Conservation (phyloP, 1,140 invertebrate genomes). For the Neuroterus valhalla region DNA sequence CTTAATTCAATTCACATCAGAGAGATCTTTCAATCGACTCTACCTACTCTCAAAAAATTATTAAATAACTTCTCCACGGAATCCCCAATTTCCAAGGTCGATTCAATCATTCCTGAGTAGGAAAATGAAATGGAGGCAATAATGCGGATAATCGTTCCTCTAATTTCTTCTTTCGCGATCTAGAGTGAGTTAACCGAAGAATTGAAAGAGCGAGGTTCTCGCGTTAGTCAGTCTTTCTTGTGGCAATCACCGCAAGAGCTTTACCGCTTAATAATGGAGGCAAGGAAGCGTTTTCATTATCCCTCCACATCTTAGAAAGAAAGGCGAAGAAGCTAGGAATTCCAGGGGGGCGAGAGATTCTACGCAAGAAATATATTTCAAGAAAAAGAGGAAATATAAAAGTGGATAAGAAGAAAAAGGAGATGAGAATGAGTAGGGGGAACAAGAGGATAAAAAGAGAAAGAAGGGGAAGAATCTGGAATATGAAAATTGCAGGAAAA, state of each 20-base stretch:
- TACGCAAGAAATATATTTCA: not conserved
- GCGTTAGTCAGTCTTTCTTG: slow-evolving; percentile 20
- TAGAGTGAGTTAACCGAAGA: slow-evolving; percentile 1
- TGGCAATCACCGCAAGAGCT: slow-evolving; percentile 19
- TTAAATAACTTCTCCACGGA: too few species aligned
- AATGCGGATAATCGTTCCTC: slow-evolving; percentile 15
- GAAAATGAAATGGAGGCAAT: not conserved
- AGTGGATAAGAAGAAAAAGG: slow-evolving; percentile 28
- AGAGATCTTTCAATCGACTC: too few species aligned
- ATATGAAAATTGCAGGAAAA: too few species aligned
- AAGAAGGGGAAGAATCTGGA: slow-evolving; percentile 17
- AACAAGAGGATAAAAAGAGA: not conserved
- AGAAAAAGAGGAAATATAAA: not conserved
- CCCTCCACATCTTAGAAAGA: not conserved
- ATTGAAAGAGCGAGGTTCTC: slow-evolving; percentile 7
- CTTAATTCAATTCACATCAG: too few species aligned
- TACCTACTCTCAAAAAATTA: too few species aligned
- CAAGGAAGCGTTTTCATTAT: slow-evolving; percentile 23
- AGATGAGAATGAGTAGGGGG: slow-evolving; percentile 24
- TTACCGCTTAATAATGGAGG: slow-evolving; percentile 5
- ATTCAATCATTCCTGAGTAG: not conserved
- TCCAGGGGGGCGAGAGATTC: not conserved
- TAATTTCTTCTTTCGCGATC: slow-evolving; percentile 2
- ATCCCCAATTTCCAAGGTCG: not conserved
- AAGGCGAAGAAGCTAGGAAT: not conserved